phyloP scores from a whole-genome alignment of 2,888 invertebrate species.

The Hyposoter didymator region DNA sequence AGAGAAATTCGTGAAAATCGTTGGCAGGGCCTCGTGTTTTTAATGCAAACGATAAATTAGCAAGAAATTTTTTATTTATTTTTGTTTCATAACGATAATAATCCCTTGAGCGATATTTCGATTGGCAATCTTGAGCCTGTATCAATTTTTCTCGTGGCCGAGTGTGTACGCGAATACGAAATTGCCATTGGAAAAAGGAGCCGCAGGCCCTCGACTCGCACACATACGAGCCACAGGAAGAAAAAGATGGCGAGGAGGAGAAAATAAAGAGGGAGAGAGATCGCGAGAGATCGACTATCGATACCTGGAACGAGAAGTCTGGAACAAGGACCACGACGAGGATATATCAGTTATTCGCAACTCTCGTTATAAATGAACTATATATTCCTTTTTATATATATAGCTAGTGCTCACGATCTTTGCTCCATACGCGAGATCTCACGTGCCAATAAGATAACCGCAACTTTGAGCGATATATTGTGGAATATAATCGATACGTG shows the following conservation, averaged over 20 bases:
- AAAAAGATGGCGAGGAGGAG: constrained; percentile 18
- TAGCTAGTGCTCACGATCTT: constrained; percentile 51
- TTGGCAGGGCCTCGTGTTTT: constrained; percentile 1
- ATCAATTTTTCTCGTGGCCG: constrained; percentile 41
- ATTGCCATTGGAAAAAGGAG: constrained; percentile 56
- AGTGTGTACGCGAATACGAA: constrained; percentile 50
- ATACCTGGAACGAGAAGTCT: constrained; percentile 65
- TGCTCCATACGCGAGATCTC: constrained; percentile 51
- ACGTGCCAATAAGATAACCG: constrained; percentile 65
- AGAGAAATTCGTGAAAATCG: too few species aligned
- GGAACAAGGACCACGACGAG: constrained; percentile 57
- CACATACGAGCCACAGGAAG: constrained; percentile 12
- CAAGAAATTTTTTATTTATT: constrained; percentile 15
- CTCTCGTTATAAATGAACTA: constrained; percentile 56
- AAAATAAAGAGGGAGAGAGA: constrained; percentile 43
- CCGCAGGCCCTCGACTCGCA: constrained; percentile 49
- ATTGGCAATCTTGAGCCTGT: constrained; percentile 44
- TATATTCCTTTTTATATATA: constrained; percentile 34
- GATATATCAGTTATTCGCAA: constrained; percentile 65
- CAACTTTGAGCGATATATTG: constrained; percentile 62
- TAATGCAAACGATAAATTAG: constrained; percentile 1
- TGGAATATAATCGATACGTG: constrained; percentile 54
- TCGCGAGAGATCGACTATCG: constrained; percentile 67
- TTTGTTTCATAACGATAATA: constrained; percentile 2
- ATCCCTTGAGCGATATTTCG: constrained; percentile 46